phyloP scores from a whole-genome alignment of 2,888 invertebrate genomes.

The Platycheirus albimanus region DNA sequence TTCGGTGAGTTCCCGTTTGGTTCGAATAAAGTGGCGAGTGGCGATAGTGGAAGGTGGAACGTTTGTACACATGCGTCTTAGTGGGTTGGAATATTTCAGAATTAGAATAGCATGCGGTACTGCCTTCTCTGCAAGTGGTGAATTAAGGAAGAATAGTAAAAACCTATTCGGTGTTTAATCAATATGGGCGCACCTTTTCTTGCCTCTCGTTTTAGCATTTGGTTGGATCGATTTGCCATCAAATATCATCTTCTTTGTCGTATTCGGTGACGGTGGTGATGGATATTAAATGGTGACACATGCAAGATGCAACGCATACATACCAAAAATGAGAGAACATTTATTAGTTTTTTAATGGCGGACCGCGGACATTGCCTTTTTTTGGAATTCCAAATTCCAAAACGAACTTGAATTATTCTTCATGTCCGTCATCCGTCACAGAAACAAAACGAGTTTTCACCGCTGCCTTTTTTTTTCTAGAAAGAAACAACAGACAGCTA shows the following conservation, averaged over 20 bases:
- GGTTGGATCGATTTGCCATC: conserved; percentile 9
- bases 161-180: conserved; percentile 82
- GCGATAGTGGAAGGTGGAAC: conserved; percentile 50
- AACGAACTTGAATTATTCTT: too few relatives aligned
- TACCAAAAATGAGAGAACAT: conserved; percentile 16
- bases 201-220: conserved; percentile 49
- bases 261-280: conserved; percentile 46
- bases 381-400: conserved; percentile 32
- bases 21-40: conserved; percentile 38
- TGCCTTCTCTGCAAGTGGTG: background rate
- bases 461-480: too few relatives aligned
- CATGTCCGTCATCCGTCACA: too few relatives aligned
- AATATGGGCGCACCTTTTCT: conserved; percentile 90
- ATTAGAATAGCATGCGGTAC: conserved; percentile 39
- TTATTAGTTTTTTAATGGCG: conserved; percentile 27
- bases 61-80: conserved; percentile 25
- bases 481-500: too few relatives aligned
- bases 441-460: too few relatives aligned
- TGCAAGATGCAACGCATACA: conserved; percentile 35
- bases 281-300: too few relatives aligned
- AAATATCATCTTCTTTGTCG: conserved; percentile 37
- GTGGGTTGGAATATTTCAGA: conserved; percentile 21
- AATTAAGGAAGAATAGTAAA: conserved; percentile 11
- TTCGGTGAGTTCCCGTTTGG: conserved; percentile 62
- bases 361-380: conserved; percentile 28